Base-by-base conservation (phyloP, 2,888 invertebrate species). In the Strigamia crassipes region DNA sequence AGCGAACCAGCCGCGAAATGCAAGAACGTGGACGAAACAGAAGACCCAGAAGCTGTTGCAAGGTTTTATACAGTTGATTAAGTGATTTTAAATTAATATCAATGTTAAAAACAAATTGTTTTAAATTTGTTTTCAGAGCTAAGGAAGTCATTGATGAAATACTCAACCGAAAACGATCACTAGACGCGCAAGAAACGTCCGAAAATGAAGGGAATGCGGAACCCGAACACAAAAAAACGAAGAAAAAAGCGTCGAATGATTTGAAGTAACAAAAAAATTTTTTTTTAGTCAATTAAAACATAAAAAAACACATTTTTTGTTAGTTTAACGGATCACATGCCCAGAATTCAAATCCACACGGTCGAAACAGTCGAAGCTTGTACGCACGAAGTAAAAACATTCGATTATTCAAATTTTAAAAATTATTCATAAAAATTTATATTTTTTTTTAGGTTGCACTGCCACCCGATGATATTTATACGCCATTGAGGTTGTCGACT, bases 291-390 rank as follows among this genome's bases (percentile, higher is more conserved):
- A 21, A n/a, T 18, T 15, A 10, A 61, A 61, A 61, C 10, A 61
- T 18, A 61, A 51, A 56, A 80, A 81, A 78, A 21, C 83, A 84
- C 86, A 94, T 94, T 34, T 34, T 34, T 34, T 3, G 34, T 34
- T 6, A 34, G 34, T 34, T 34, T 34, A 34, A 34, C 34, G 34
- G 34, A 34, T 6, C 34, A 94, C 51, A 91, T 92, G 83, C 93
- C 95, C 12, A 91, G 96, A 82, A 95, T 97, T 84, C 92, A 93
- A 81, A 92, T 97, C 27, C 96, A 97, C 87, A 93, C 93, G 3
- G 91, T 99, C 83, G 95, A 97, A 85, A 94, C 97, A 0, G 91
- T 94, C 51, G 96, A 96, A 86, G 94, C 96, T 0, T 99, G 98
- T 87, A 94, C 95, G 15, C 99, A 99, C 87, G 98, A 99, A 90